These are phyloP conservation scores for Saccopteryx leptura DNA, from an alignment of 2,113 vertebrate genomes.

Conservation along the genomic window DNA sequence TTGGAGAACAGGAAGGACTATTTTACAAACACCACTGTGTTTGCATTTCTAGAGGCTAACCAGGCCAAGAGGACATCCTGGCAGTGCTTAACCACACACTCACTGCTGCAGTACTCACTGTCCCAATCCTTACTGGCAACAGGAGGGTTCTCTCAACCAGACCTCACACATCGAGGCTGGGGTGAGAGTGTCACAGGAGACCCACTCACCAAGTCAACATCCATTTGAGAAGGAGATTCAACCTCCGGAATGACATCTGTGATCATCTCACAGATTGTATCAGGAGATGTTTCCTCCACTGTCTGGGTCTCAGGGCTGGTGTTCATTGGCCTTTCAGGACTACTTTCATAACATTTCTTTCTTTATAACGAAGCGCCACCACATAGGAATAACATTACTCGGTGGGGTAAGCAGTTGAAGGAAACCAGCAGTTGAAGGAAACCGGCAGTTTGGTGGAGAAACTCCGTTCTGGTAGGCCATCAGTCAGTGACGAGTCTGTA, in stretches of 20 bases:
- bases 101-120: slow-evolving; percentile 95
- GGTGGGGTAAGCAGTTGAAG: no score
- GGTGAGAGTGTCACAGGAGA: slow-evolving; percentile 87
- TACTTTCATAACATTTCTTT: slow-evolving; percentile 73
- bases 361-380: no score
- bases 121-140: slow-evolving; percentile 96
- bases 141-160: slow-evolving; percentile 93
- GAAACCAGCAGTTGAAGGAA: no score
- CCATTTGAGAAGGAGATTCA: slow-evolving; percentile 90
- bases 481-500: no score
- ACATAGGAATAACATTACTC: no score
- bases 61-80: slow-evolving; percentile 89
- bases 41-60: slow-evolving; percentile 88
- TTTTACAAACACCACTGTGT: slow-evolving; percentile 87
- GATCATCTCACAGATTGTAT: slow-evolving; percentile 86
- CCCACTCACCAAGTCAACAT: slow-evolving; percentile 92
- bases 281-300: slow-evolving; percentile 81
- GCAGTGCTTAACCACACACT: slow-evolving; percentile 96
- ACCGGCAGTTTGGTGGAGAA: no score
- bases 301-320: slow-evolving; percentile 78
- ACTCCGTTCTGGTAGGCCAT: no score
- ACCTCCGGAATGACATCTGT: slow-evolving; percentile 87
- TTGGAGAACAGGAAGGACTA: slow-evolving; percentile 78
- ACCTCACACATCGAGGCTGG: slow-evolving; percentile 91
- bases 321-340: slow-evolving; percentile 70